Evolutionary conservation across 1,140 invertebrate species (phyloP), one percentile per base, ranked within the genome.

Genomic region (Sycophila sp.): DNA sequence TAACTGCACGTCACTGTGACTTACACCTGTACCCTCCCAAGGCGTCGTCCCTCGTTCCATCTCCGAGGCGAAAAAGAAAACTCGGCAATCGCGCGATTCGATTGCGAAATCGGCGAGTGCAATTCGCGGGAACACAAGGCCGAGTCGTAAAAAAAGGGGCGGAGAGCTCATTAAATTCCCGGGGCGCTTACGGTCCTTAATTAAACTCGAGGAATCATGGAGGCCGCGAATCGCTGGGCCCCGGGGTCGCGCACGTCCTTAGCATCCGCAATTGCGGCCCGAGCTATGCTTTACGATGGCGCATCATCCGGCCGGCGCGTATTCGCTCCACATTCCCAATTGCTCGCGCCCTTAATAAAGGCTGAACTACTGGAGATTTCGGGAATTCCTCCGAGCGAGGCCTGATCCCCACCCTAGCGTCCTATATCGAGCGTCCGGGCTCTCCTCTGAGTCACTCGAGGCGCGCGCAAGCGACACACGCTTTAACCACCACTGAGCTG

Each of bases 281-380:
- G 11, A 2, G 24, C 24, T 19, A 36, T 36, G 17, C 42, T 36
- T 51, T 51, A 63, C 42, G 42, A 51, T 2, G n/a, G 24, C 36
- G 10, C n/a, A 47, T 32, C 26, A 19, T 17, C 19, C 36, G 34
- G 10, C n/a, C n/a, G 34, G 8, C 53, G 34, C 53, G 45, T n/a
- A n/a, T 56, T 38, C 53, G 64, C 53, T 42, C 53, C 53, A 32
- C 10, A 56, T 67, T 47, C 40, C 30, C 65, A 58, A 58, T 67
- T 45, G 53, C 51, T 28, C 32, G 11, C 10, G 17, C 13, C 17
- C 53, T 59, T 59, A 58, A 68, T 59, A 56, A 68, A 59, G 53
- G 22, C 26, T 26, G 26, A 32, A 19, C 60, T 30, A 6, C 19
- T 49, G 5, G 60, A 36, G 42, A 63, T 63, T 63, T 49, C n/a